Evolutionary conservation across 30 jellyfish, hydroid and myxozoan genomes (phyloP), one percentile per base, ranked within the genome.

Genomic region (Euphysa ruthae): DNA sequence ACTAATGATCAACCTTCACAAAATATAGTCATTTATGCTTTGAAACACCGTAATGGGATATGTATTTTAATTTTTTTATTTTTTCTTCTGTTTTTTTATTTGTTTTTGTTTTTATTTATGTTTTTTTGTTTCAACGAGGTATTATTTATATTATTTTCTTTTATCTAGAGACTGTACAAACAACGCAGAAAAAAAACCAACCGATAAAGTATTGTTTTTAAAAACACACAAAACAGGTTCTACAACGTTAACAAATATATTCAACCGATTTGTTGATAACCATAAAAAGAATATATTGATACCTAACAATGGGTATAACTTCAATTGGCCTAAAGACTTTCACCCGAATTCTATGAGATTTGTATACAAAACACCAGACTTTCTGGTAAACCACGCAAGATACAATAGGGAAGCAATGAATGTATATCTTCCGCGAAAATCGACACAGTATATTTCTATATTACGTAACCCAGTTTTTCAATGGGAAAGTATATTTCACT

Each of bases 221-320:
- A 88, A 88, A 46, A 88, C 97, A 13, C 97, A 88, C 77, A 88
- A 88, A 43, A 88, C 97, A 16, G 97, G 97, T 15, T 74, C 95
- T 33, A 71, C 95, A 49, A 88, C 97, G 16, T 79, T 88, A 7
- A 88, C 97, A 29, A 88, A 88, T 55, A 88, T 88, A 49, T 57
- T 88, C 52, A 88, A 88, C 58, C 89, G 97, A 5, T 88, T 58
- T 56, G 97, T 94, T n/a, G 97, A 79, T 69, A 32, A 79, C 78
- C 74, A 88, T 50, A 88, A 88, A 65, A 19, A 71, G 65, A 79
- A 93, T 29, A 76, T 81, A 66, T 34, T 88, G 58, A 74, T 88
- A 8, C 97, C 97, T 13, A 69, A 55, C 2, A 75, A 70, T 0
- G 79, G 51, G 43, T 88, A 88, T 66, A 74, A 93, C 6, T 88